Evolutionary conservation across 1,140 invertebrate species (phyloP), one percentile per base, ranked within the genome.

Genomic region (Lerema accius): DNA sequence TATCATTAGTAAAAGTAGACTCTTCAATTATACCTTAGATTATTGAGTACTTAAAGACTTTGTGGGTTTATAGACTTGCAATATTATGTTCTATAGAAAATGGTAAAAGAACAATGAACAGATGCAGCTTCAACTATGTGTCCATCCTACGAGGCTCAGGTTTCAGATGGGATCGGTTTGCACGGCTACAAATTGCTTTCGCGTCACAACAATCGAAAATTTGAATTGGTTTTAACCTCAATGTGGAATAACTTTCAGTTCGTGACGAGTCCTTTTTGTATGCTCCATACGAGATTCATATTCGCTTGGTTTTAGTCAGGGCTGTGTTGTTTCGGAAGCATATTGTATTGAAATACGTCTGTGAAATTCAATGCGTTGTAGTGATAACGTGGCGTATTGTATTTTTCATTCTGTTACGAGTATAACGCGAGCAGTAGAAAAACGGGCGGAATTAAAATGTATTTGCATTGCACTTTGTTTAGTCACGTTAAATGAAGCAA

Each of bases 211-310:
- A 71, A 78, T 79, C 76, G 74, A 76, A 80, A 75, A 76, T 79
- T 72, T 77, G 74, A 82, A 84, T 84, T 84, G 82, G 70, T 73
- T 84, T 84, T 71, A 78, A 82, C 80, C 80, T 79, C 82, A 82
- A 67, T 76, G 64, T 73, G 71, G 73, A 81, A 82, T 82, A 78
- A 76, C 78, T 78, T 80, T 76, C 65, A 53, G 43, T 60, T 58
- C 3, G 53, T 32, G 35, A 32, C 10, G 40, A 28, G 39, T 56
- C 51, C 17, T 51, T 51, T 51, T 51, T 43, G 17, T 26, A 32
- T 49, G 6, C 4, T 19, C 16, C 26, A 16, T 53, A 46, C 49
- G 40, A 42, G 53, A 37, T 63, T 55, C 49, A 63, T 55, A 53
- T 46, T 46, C 42, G 17, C 7, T 4, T 40, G 53, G 13, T 17